A percentile compares a stretch with the other conserved stretches of the same genome.
Evolutionary conservation across 2,888 invertebrate species (phyloP).

Genomic region (Euproctis similis): DNA sequence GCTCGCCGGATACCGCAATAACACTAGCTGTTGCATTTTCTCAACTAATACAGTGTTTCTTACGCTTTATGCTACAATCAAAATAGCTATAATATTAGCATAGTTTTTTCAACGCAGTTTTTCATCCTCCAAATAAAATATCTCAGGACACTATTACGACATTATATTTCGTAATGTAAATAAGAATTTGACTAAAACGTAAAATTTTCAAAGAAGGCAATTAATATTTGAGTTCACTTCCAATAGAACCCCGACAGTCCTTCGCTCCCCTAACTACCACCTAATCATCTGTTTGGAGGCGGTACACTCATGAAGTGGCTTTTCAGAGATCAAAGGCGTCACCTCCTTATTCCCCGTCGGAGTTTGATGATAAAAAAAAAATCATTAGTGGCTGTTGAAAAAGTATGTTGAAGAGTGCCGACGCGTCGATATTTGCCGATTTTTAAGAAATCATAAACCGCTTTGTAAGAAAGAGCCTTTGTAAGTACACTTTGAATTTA

Average conservation of each 20-base stretch:
- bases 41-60: slow-evolving; percentile 32
- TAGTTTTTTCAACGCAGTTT: too few species aligned
- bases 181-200: too few species aligned
- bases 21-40: slow-evolving; percentile 42
- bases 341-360: slow-evolving; percentile 26
- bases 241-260: slow-evolving; percentile 10
- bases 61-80: too few species aligned
- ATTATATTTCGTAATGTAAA: too few species aligned
- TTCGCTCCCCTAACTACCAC: slow-evolving; percentile 40
- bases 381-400: slow-evolving; percentile 53
- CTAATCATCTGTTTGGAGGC: slow-evolving; percentile 56
- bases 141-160: too few species aligned
- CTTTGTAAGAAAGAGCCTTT: slow-evolving; percentile 27
- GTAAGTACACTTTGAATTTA: too few species aligned
- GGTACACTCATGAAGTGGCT: slow-evolving; percentile 56
- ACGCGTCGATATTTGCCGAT: slow-evolving; percentile 19
- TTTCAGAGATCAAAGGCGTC: slow-evolving; percentile 60
- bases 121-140: too few species aligned
- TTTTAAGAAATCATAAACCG: too few species aligned
- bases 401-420: slow-evolving; percentile 32
- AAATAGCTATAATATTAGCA: too few species aligned
- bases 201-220: too few species aligned
- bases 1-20: slow-evolving; percentile 47
- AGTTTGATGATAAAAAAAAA: slow-evolving; percentile 38
- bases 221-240: slow-evolving; percentile 42